Base-by-base conservation (phyloP, 2,113 vertebrate genomes). In the Hymenochirus boettgeri region DNA sequence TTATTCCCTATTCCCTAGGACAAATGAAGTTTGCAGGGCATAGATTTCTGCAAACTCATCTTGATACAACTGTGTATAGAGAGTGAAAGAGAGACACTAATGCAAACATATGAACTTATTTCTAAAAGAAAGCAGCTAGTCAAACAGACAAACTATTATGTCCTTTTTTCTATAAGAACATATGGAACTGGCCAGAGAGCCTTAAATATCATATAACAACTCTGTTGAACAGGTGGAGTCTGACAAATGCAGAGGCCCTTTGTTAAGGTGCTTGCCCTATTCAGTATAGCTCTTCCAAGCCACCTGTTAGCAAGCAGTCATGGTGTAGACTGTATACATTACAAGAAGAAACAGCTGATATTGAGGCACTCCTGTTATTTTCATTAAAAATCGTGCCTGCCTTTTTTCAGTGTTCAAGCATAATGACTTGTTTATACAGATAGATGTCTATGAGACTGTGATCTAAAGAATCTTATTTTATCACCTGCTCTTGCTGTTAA, bases 291-390 rank as follows among this genome's bases (percentile, higher is more conserved):
- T 73, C 83, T 82, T 81, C 81, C 80, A n/a, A 84, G 79, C 86
- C 91, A 95, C 86, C 91, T 94, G 90, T 90, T 76, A 75, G 58
- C 39, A 74, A 57, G 57, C 75, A 82, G 76, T 75, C 78, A 65
- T 50, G 22, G 71, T 79, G 73, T 65, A 57, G 51, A 17, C 11
- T 60, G 70, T 11, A 3, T 70, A 75, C 55, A 65, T 74, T 74
- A 81, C 71, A 79, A 71, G 80, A 79, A 70, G 73, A 75, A 83
- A 79, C 86, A 92, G 90, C 86, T 90, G 89, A 91, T 77, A 75
- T 31, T 46, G 69, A 58, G 73, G 57, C 37, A 61, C 27, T 62
- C 31, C 66, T 76, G 76, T 85, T 0, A n/a, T n/a, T n/a, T n/a
- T n/a, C n/a, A n/a, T n/a, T n/a, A n/a, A n/a, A n/a, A n/a, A n/a